These are phyloP conservation scores for Pseudomyrmex dendroicus DNA, from an alignment of 1,140 invertebrate species.

Conservation along the genomic window DNA sequence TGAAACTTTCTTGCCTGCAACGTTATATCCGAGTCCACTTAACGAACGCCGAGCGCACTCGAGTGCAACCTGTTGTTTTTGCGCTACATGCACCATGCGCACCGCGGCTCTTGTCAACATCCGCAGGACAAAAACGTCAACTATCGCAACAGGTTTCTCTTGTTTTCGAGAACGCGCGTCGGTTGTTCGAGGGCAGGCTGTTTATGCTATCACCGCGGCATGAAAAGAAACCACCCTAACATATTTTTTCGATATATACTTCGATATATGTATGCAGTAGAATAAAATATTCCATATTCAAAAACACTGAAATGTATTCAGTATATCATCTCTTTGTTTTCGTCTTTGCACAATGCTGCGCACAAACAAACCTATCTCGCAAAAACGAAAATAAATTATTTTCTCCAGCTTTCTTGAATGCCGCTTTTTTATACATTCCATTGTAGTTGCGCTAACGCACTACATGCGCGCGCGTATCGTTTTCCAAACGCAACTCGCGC, in stretches of 20 bases:
- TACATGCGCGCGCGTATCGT: neutral
- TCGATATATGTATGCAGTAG: too few relatives aligned
- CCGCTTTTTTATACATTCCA: neutral
- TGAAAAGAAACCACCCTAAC: neutral
- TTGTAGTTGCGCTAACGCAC: neutral
- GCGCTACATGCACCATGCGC: conserved; percentile 9
- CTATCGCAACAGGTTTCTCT: conserved; percentile 36
- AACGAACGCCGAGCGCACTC: conserved; percentile 48
- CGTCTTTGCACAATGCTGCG: neutral
- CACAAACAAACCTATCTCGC: neutral
- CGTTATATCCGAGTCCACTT: conserved; percentile 41
- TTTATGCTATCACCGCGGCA: neutral
- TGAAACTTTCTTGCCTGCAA: conserved; percentile 29
- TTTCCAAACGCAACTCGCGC: conserved; percentile 15
- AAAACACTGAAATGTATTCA: conserved; percentile 10
- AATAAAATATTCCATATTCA: neutral
- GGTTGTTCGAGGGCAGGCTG: neutral
- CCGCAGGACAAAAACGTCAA: conserved; percentile 30
- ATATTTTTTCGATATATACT: neutral
- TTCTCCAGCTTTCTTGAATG: neutral
- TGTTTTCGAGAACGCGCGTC: conserved; percentile 35
- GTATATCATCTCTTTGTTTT: neutral
- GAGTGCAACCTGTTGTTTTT: conserved; percentile 58
- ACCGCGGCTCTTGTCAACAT: conserved; percentile 50
- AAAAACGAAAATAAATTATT: neutral